Conservation (phyloP, 2,797 vertebrate species). For the Epinephelus awoara region DNA sequence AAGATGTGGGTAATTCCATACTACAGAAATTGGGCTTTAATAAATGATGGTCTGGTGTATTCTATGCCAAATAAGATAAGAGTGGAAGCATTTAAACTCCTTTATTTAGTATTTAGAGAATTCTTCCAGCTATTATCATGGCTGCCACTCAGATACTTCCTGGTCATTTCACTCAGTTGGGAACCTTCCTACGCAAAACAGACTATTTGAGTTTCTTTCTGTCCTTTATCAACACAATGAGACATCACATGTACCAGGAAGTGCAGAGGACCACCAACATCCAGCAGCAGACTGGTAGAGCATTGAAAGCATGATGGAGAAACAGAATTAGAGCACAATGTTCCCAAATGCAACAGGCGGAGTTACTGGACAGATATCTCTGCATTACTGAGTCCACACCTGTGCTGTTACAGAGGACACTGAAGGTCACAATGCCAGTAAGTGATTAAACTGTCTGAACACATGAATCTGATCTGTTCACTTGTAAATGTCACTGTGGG, state of each 20-base stretch:
- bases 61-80: too few relatives aligned
- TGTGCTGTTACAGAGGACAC: conserved; percentile 19
- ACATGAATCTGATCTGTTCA: conserved; percentile 36
- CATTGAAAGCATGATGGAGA: not conserved
- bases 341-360: too few relatives aligned
- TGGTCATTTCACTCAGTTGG: too few relatives aligned
- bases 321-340: not conserved
- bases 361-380: not conserved
- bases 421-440: conserved; percentile 26
- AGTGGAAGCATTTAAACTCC: too few relatives aligned
- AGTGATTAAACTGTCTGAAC: conserved; percentile 31
- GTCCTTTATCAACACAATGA: not conserved
- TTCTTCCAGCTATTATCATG: too few relatives aligned
- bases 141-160: too few relatives aligned
- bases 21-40: too few relatives aligned
- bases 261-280: not conserved
- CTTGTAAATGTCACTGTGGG: conserved; percentile 31
- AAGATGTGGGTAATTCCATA: too few relatives aligned
- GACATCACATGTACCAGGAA: not conserved
- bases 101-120: too few relatives aligned
- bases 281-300: not conserved
- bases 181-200: too few relatives aligned
- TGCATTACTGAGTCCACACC: conserved; percentile 21
- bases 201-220: not conserved
- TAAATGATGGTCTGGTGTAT: too few relatives aligned